phyloP scores from a whole-genome alignment of 2,113 vertebrate genomes.

The Pleuronectes platessa region DNA sequence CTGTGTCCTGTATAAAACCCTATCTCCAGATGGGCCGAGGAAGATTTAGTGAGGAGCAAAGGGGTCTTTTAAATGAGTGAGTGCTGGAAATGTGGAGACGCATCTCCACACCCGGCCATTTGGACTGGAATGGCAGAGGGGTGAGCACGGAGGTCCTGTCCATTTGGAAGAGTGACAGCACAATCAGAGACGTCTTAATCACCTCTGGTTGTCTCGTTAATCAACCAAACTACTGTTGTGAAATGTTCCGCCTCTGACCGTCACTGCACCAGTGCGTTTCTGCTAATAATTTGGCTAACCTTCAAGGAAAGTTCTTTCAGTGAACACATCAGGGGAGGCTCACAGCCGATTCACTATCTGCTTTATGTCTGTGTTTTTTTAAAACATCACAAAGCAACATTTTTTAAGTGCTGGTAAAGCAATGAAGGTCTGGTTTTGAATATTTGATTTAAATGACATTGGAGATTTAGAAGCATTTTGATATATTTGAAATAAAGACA shows the following conservation, averaged over 20 bases:
- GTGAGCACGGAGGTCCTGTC: slow-evolving; percentile 69
- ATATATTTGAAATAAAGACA: too few relatives aligned
- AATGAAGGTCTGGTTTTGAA: background rate
- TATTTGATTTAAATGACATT: too few relatives aligned
- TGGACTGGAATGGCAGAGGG: slow-evolving; percentile 67
- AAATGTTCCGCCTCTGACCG: slow-evolving; percentile 70
- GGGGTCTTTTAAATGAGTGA: slow-evolving; percentile 78
- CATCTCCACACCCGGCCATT: slow-evolving; percentile 72
- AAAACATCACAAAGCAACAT: background rate
- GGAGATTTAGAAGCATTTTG: too few relatives aligned
- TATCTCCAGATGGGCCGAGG: slow-evolving; percentile 62
- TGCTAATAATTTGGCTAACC: slow-evolving; percentile 80
- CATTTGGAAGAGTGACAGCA: slow-evolving; percentile 84
- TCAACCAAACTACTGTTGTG: slow-evolving; percentile 76
- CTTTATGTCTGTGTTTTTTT: slow-evolving; percentile 15
- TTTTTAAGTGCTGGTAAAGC: background rate
- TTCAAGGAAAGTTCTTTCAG: slow-evolving; percentile 74
- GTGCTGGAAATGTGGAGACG: slow-evolving; percentile 70
- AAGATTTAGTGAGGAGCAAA: slow-evolving; percentile 76
- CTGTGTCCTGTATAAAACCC: slow-evolving; percentile 65
- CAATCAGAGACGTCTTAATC: slow-evolving; percentile 80
- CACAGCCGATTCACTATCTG: background rate
- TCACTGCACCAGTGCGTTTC: slow-evolving; percentile 66
- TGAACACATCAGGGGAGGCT: slow-evolving; percentile 25
- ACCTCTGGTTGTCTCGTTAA: slow-evolving; percentile 76